Evolutionary conservation across 2,888 invertebrate species (phyloP), one percentile per base, ranked within the genome.

Genomic region (Abscondita cerata): DNA sequence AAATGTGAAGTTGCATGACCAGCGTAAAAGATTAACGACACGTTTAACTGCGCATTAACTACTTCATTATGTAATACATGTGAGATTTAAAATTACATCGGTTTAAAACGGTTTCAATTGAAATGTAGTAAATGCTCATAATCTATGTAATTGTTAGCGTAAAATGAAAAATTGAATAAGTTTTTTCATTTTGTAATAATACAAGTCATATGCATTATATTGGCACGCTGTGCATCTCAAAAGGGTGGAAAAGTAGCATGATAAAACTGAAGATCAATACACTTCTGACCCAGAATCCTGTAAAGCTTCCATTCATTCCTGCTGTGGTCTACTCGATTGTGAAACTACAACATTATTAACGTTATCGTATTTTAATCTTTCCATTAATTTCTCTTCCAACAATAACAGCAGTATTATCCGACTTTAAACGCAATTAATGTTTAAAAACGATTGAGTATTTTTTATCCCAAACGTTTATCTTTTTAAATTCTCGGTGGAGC

Each of bases 271-370:
- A 66, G 74, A 75, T 75, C 75, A 75, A 75, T 75, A 75, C 74
- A 74, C 72, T 73, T 71, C 72, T 74, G 75, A 75, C 74, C 75
- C 70, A 75, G 72, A 72, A 73, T 72, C 72, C 69, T 68, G 70
- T 64, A 64, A 67, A 66, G 59, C 59, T 60, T 56, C 61, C 64
- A 62, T 60, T 55, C 59, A 56, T 46, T 54, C 59, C 57, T 50
- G 59, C 65, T 55, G 56, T 55, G 50, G 46, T 13, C 62, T 59
- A 67, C 62, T 63, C 62, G 58, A 63, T 62, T 50, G 57, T 52
- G 57, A 52, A 62, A 62, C 56, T 62, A 57, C 57, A 25, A n/a
- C 15, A 38, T 56, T 61, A 41, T 56, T 38, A 51, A 53, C 50
- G 20, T 50, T 44, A 57, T 51, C 38, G 2, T 38, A 3, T 4